Base-by-base conservation (phyloP, 2,888 invertebrate genomes). In the Agrypnus murinus region DNA sequence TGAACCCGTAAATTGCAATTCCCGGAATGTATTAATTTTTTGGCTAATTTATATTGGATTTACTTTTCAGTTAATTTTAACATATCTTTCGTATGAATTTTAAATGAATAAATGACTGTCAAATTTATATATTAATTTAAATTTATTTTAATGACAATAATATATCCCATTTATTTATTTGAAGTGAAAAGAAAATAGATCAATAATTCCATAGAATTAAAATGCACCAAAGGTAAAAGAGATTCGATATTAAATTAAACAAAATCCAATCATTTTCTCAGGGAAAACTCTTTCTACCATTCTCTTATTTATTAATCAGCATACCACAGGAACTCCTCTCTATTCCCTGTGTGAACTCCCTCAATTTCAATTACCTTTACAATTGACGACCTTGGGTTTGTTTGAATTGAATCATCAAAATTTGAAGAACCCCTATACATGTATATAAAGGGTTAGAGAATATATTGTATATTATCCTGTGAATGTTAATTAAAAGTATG, bases 361-460 rank as follows among this genome's bases (percentile, higher is more conserved):
- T 87, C 88, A 5, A 89, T 85, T 81, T 89, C 88, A 0, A 88
- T 83, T n/a, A 88, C 79, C 17, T 83, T 84, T 0, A 88, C 88
- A 25, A 86, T 85, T 17, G 85, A 72, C 0, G 87, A 86, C 71
- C 84, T 81, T 10, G 87, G 85, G 50, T 19, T 36, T 53, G 50
- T 50, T 50, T 50, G 50, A 50, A 31, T 25, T 50, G 31, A 31
- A 50, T 50, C 50, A 50, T 50, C 12, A 50, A 50, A 50, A 31
- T 50, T 50, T 50, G 32, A 50, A 12, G 25, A 25, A 2, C 25
- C 25, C 25, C 2, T 25, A 25, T 25, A 25, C 25, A n/a, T n/a
- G n/a, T n/a, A n/a, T n/a, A n/a, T n/a, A 5, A 25, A 25, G 25
- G 25, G 25, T 25, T n/a, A 25, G 2, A 25, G 25, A 5, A 3